Evolutionary conservation across 2,797 vertebrate genomes (phyloP).

Genomic region (Spinibarbus caldwelli): DNA sequence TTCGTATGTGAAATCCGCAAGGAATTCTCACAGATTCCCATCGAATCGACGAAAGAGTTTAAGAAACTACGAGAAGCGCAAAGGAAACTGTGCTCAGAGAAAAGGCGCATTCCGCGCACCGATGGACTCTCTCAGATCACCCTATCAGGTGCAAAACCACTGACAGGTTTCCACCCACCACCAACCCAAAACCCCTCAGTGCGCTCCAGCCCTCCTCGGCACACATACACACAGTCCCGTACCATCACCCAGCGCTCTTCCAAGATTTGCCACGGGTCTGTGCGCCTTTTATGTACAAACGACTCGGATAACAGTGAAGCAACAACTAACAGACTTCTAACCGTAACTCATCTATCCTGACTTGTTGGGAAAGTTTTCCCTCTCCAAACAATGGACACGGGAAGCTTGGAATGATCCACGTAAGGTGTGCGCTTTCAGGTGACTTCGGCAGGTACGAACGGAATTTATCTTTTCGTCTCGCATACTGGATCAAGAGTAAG

Average conservation of each 20-base stretch:
- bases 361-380: conserved; percentile 48
- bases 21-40: conserved; percentile 30
- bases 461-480: conserved; percentile 65
- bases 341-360: conserved; percentile 47
- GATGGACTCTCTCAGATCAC: conserved; percentile 77
- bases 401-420: conserved; percentile 72
- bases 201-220: conserved; percentile 78
- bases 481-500: conserved; percentile 63
- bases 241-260: conserved; percentile 57
- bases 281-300: conserved; percentile 10
- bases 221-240: conserved; percentile 72
- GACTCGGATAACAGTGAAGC: conserved; percentile 47
- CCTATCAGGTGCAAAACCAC: conserved; percentile 87
- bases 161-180: conserved; percentile 87
- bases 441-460: conserved; percentile 74
- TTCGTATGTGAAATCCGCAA: conserved; percentile 41
- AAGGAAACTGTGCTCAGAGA: conserved; percentile 50
- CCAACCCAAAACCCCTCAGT: conserved; percentile 78
- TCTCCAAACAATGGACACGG: conserved; percentile 50
- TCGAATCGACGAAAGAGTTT: conserved; percentile 4
- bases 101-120: conserved; percentile 64
- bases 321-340: conserved; percentile 32
- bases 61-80: conserved; percentile 2
- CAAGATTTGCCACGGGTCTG: conserved; percentile 29
- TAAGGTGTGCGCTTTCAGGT: conserved; percentile 74